A percentile compares a stretch with the other conserved stretches of the same genome.
Conservation (phyloP, 2,797 vertebrate species). For the Schizopygopsis malacanthus region DNA sequence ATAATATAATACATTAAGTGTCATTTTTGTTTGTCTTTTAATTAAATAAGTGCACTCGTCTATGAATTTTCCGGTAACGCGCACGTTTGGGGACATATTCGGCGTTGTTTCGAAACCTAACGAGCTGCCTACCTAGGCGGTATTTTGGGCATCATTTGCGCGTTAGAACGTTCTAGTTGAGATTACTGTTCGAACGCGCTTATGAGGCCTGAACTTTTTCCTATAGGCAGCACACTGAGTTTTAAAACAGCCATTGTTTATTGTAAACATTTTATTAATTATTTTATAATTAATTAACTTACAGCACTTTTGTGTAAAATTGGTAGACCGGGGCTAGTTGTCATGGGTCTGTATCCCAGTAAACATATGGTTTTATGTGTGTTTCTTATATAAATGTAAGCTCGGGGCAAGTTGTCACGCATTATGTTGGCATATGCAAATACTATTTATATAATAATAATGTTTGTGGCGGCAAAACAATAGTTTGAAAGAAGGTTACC, state of each 20-base stretch:
- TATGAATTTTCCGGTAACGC: not conserved
- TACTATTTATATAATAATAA: not conserved
- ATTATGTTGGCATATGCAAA: not conserved
- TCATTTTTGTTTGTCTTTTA: not conserved
- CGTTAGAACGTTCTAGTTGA: not conserved
- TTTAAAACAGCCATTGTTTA: not conserved
- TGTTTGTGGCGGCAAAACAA: not conserved
- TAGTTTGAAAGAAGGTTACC: not conserved
- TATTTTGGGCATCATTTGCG: not conserved
- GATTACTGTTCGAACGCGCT: not conserved
- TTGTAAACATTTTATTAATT: not conserved
- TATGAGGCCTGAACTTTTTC: not conserved
- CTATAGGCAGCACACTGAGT: not conserved
- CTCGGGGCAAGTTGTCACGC: not conserved
- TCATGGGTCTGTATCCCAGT: not conserved
- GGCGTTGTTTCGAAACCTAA: not conserved
- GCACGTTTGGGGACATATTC: conserved; percentile 3
- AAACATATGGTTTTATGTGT: not conserved
- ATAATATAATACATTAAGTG: not conserved
- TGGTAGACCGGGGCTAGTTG: not conserved
- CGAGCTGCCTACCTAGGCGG: not conserved
- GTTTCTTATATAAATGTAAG: not conserved
- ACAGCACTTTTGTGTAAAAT: not conserved
- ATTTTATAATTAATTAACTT: not conserved
- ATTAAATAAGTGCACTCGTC: not conserved